Evolutionary conservation across 2,888 invertebrate species (phyloP).

Genomic region (Lordiphosa fenestrarum): DNA sequence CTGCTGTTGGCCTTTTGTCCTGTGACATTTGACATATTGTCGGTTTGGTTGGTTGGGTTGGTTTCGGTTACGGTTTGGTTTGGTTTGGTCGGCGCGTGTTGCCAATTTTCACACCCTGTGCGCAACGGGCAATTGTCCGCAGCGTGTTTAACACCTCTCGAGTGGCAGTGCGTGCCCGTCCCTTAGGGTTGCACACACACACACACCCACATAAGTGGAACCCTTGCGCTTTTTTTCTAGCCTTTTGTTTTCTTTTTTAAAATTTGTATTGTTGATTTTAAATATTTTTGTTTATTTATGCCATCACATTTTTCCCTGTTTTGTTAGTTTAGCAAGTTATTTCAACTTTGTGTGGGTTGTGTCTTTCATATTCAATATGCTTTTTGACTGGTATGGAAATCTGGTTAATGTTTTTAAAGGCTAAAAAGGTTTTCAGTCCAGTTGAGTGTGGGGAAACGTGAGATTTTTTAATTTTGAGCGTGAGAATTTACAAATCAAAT

Average conservation of each 20-base stretch:
- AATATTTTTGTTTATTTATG: slow-evolving; percentile 68
- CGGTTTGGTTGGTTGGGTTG: slow-evolving; percentile 45
- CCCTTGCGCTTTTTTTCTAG: slow-evolving; percentile 25
- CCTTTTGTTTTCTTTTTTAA: slow-evolving; percentile 59
- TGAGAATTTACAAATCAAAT: slow-evolving; percentile 36
- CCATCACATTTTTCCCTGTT: slow-evolving; percentile 22
- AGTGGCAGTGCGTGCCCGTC: slow-evolving; percentile 56
- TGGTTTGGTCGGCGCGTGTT: slow-evolving; percentile 66
- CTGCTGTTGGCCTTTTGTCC: slow-evolving; percentile 45
- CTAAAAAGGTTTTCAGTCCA: slow-evolving; percentile 38
- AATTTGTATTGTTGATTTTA: slow-evolving; percentile 62
- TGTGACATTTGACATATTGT: slow-evolving; percentile 78
- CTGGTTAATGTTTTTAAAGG: slow-evolving; percentile 54
- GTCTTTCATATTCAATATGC: slow-evolving; percentile 48
- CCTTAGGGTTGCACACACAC: slow-evolving; percentile 45
- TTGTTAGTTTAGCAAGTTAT: slow-evolving; percentile 40
- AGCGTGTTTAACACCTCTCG: slow-evolving; percentile 66
- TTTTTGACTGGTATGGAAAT: slow-evolving; percentile 55
- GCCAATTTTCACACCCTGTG: slow-evolving; percentile 75
- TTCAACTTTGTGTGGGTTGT: slow-evolving; percentile 34
- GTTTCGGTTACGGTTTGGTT: slow-evolving; percentile 19
- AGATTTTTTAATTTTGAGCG: slow-evolving; percentile 36
- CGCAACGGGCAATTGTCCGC: slow-evolving; percentile 66
- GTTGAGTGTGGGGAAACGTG: slow-evolving; percentile 39
- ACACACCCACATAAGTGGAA: background rate